These are phyloP conservation scores for Odiellus spinosus DNA, from an alignment of 2,888 invertebrate species.

Conservation along the genomic window DNA sequence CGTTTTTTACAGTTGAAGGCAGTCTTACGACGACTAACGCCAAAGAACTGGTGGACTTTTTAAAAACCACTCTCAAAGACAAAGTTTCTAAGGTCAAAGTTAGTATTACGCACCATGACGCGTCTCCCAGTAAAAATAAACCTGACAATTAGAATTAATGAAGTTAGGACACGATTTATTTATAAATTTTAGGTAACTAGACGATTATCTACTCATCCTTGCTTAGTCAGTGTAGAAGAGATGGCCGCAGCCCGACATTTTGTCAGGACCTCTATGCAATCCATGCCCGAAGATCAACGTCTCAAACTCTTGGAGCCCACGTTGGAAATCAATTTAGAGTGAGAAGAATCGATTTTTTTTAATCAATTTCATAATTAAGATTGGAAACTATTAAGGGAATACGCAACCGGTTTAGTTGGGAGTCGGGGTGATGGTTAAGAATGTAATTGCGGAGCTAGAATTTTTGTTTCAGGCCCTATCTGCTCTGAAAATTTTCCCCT, in stretches of 20 bases:
- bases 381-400: too few relatives aligned
- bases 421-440: too few relatives aligned
- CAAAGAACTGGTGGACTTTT: conserved; percentile 58
- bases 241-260: conserved; percentile 95
- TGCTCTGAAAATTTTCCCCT: too few relatives aligned
- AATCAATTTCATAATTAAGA: too few relatives aligned
- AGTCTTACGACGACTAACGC: conserved; percentile 57
- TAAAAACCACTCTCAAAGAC: conserved; percentile 55
- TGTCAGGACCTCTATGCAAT: conserved; percentile 63
- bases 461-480: too few relatives aligned
- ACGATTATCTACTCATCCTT: conserved; percentile 74
- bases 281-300: conserved; percentile 60
- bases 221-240: conserved; percentile 85
- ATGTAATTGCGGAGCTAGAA: too few relatives aligned
- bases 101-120: conserved; percentile 4
- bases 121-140: too few relatives aligned
- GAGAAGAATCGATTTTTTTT: conserved; percentile 24
- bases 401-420: too few relatives aligned
- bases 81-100: conserved; percentile 63
- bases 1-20: conserved; percentile 38
- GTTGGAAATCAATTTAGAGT: conserved; percentile 86
- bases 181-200: conserved; percentile 44
- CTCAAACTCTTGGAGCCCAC: conserved; percentile 75
- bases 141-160: too few relatives aligned
- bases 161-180: not conserved